Conservation (phyloP, 1,140 invertebrate genomes). For the Bombus waltoni region DNA sequence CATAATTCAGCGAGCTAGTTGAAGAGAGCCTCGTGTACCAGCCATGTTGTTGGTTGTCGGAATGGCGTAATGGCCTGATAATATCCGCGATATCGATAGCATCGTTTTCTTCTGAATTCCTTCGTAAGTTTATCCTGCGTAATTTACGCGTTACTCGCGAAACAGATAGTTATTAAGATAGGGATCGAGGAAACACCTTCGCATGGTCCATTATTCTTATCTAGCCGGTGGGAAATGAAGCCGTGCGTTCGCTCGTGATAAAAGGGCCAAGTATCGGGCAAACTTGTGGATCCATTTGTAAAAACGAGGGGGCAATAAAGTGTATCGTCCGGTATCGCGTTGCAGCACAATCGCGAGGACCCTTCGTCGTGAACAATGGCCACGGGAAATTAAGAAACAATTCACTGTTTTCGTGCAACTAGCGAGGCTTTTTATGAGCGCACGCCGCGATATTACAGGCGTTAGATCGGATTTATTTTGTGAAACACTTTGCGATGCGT, state of each 20-base stretch:
- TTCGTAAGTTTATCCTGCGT: slow-evolving; percentile 31
- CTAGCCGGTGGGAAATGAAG: slow-evolving; percentile 52
- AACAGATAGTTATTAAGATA: slow-evolving; percentile 64
- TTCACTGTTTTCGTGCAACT: not conserved
- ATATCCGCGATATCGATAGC: slow-evolving; percentile 60
- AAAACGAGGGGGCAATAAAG: slow-evolving; percentile 26
- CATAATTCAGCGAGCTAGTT: slow-evolving; percentile 53
- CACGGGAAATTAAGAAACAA: slow-evolving; percentile 10
- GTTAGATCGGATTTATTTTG: not conserved
- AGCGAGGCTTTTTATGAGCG: not conserved
- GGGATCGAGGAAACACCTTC: slow-evolving; percentile 55
- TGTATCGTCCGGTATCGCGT: not conserved
- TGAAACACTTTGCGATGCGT: not conserved
- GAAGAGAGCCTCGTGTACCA: not conserved
- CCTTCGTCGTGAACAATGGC: slow-evolving; percentile 3
- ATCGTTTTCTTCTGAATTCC: slow-evolving; percentile 60
- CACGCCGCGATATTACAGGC: not conserved
- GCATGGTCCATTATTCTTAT: slow-evolving; percentile 65
- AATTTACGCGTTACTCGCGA: slow-evolving; percentile 48
- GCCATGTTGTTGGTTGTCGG: slow-evolving; percentile 29
- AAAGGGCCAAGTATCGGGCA: slow-evolving; percentile 32
- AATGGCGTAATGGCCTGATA: slow-evolving; percentile 54
- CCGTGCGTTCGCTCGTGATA: slow-evolving; percentile 43
- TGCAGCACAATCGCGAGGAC: not conserved
- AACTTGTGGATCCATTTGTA: slow-evolving; percentile 24